Evolutionary conservation across 2,797 vertebrate species (phyloP), one percentile per base, ranked within the genome.

Genomic region (Vultur gryphus): DNA sequence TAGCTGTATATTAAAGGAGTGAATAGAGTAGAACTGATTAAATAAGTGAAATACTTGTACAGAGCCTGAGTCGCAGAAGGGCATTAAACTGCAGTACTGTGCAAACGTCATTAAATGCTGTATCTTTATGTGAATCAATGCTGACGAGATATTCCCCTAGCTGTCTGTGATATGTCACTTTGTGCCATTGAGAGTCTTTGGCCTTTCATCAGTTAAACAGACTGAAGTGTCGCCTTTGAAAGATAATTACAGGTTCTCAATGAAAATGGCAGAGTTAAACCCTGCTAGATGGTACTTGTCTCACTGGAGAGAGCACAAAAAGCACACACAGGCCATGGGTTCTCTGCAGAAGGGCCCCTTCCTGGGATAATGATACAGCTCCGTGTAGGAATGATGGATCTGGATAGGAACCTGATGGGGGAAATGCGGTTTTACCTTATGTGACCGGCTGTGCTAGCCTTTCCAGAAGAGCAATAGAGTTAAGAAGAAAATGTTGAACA

Each of bases 221-320:
- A 51, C 65, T 97, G 87, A 97, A 98, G 95, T 97, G 94, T 86
- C 1, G 81, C 92, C 94, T 97, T 93, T 93, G 66, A 78, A 94
- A 97, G 93, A 97, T 98, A 98, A 98, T 98, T 98, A 90, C 65
- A 86, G 97, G 98, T 97, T 98, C 96, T 98, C 96, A 95, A 51
- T 26, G 77, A 94, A 97, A 98, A 98, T 97, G 93, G 94, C 89
- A 96, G 94, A 83, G 87, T 96, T 94, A 95, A 95, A 86, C 77
- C 77, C 89, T 94, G 84, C 96, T 97, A 43, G 84, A 98, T 96
- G 92, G 81, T 95, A 89, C 97, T 98, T 98, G 92, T 97, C 96
- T 93, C 44, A 16, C 93, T 97, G 96, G 89, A 98, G 95, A 85
- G 95, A 96, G 72, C 84, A 87, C 14, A 83, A 78, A 96, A 96